These are phyloP conservation scores for Scaptomyza reducta DNA, from an alignment of 2,888 invertebrate species.

Conservation along the genomic window DNA sequence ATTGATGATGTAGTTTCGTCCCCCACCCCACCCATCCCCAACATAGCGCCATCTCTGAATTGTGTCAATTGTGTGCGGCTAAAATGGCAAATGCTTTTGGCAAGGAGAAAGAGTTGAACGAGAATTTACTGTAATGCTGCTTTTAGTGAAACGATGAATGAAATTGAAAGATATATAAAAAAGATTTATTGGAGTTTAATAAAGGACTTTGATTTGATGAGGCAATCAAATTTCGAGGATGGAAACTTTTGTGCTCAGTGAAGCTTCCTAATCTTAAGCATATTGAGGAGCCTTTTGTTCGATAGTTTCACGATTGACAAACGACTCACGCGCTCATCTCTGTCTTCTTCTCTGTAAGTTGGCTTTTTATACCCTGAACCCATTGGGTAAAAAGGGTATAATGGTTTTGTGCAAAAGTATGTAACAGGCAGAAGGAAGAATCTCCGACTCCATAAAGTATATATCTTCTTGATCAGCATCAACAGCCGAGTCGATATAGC, in stretches of 20 bases:
- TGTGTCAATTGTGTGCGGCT: slow-evolving; percentile 53
- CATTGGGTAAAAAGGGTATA: no score
- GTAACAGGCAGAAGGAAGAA: no score
- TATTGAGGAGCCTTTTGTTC: background rate
- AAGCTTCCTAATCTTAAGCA: background rate
- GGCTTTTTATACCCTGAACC: no score
- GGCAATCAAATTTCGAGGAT: background rate
- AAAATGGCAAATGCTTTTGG: slow-evolving; percentile 16
- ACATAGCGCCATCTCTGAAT: slow-evolving; percentile 29
- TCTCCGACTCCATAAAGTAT: no score
- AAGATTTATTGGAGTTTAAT: background rate
- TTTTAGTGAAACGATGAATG: no score
- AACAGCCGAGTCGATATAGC: no score
- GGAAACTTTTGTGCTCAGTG: background rate
- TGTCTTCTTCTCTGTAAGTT: background rate
- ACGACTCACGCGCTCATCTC: slow-evolving; percentile 12
- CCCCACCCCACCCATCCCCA: background rate
- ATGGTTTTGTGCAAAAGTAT: no score
- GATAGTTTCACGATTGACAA: background rate
- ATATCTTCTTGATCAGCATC: no score
- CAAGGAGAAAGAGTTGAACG: background rate
- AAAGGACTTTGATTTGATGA: no score
- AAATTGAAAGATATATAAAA: background rate
- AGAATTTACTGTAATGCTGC: no score
- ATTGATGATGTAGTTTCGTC: slow-evolving; percentile 46